Conservation (phyloP, 2,888 invertebrate species). For the Chrysolina haemoptera region DNA sequence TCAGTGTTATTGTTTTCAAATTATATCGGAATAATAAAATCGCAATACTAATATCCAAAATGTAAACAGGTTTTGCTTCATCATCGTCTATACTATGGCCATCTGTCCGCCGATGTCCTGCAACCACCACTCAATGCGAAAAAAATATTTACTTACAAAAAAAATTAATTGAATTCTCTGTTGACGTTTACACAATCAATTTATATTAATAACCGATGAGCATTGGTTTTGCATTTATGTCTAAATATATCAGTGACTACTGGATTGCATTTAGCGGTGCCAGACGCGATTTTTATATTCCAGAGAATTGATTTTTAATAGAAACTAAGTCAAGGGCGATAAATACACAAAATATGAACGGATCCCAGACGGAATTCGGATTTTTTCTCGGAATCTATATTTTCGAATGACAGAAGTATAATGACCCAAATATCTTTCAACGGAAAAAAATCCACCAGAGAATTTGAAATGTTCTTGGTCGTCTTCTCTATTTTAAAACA, state of each 20-base stretch:
- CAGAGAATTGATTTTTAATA: constrained; percentile 27
- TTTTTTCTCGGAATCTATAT: constrained; percentile 9
- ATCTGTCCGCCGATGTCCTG: background rate
- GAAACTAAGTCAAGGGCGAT: constrained; percentile 39
- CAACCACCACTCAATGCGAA: background rate
- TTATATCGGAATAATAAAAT: background rate
- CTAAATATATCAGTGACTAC: constrained; percentile 54
- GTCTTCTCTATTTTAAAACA: too few species aligned
- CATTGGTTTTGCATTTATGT: constrained; percentile 50
- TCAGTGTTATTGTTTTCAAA: background rate
- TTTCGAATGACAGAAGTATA: background rate
- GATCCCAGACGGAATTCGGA: background rate
- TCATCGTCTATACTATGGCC: background rate
- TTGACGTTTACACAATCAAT: constrained; percentile 48
- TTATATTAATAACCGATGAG: constrained; percentile 52
- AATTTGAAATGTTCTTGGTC: too few species aligned
- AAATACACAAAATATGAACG: constrained; percentile 2
- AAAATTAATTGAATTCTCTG: constrained; percentile 34
- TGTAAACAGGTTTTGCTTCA: background rate
- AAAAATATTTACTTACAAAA: constrained; percentile 1
- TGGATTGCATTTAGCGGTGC: background rate
- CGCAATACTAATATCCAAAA: background rate
- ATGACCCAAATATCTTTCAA: background rate
- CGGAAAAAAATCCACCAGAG: too few species aligned
- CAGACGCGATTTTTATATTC: constrained; percentile 28